These are phyloP conservation scores for Eubasilissa splendida DNA, from an alignment of 2,888 invertebrate species.

Conservation along the genomic window DNA sequence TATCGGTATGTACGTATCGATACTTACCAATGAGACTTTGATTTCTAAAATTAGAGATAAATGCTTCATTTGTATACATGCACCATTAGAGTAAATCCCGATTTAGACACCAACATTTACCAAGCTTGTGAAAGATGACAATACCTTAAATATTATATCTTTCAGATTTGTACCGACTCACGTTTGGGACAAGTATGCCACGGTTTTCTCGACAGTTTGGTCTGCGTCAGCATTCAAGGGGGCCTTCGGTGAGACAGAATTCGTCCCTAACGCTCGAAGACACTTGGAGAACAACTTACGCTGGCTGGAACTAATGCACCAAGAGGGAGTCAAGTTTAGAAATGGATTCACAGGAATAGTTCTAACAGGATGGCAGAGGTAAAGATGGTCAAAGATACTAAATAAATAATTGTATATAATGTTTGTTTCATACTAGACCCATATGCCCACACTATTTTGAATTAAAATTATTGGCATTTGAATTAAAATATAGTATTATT, in stretches of 20 bases:
- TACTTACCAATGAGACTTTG: too few species aligned
- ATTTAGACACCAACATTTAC: too few species aligned
- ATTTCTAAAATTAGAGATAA: too few species aligned
- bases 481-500: too few species aligned
- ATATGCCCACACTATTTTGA: too few species aligned
- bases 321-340: constrained; percentile 72
- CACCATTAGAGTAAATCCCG: too few species aligned
- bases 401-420: too few species aligned
- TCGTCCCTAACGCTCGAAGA: constrained; percentile 77
- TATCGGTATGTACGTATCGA: too few species aligned
- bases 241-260: constrained; percentile 80
- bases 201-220: constrained; percentile 81
- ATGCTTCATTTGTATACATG: too few species aligned
- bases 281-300: constrained; percentile 81
- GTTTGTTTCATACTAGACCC: too few species aligned
- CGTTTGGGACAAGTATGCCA: constrained; percentile 79
- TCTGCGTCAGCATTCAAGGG: constrained; percentile 84
- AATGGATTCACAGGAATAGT: constrained; percentile 72
- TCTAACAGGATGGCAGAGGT: constrained; percentile 75
- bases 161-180: constrained; percentile 60
- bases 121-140: background rate
- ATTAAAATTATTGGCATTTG: too few species aligned
- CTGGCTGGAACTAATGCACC: constrained; percentile 79
- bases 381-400: background rate
- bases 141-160: constrained; percentile 14